Evolutionary conservation across 2,797 vertebrate genomes (phyloP).

Genomic region (Meda fulgida): DNA sequence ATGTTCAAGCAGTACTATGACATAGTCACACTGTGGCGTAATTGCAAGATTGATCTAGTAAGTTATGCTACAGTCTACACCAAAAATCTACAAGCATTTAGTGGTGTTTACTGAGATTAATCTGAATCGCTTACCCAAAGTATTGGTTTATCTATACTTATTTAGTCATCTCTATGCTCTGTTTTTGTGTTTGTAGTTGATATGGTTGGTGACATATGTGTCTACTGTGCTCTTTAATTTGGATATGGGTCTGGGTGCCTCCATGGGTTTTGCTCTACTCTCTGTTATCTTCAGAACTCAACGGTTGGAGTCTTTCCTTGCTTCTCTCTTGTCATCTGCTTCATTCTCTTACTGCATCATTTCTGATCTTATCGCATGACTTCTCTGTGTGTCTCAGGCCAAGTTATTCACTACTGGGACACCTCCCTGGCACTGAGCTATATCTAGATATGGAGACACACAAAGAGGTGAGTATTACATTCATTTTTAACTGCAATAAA

Average conservation of each 20-base stretch:
- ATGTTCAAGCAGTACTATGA: conserved; percentile 92
- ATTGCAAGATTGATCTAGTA: conserved; percentile 90
- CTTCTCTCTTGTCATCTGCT: conserved; percentile 2
- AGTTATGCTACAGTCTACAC: conserved; percentile 55
- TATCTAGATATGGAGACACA: conserved; percentile 80
- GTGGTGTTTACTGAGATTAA: not conserved
- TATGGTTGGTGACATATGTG: conserved; percentile 92
- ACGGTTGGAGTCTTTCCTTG: conserved; percentile 79
- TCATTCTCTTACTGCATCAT: not conserved
- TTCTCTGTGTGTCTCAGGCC: conserved; percentile 67
- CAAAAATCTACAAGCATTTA: not conserved
- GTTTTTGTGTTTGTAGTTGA: conserved; percentile 73
- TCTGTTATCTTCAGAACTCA: conserved; percentile 93
- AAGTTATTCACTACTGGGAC: conserved; percentile 79
- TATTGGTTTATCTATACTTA: not conserved
- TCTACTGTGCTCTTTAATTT: conserved; percentile 89
- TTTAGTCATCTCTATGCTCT: not conserved
- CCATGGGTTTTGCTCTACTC: conserved; percentile 87
- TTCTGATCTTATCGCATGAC: not conserved
- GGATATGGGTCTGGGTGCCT: conserved; percentile 89
- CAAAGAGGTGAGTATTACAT: conserved; percentile 68
- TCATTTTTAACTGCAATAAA: not conserved
- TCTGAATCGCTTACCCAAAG: not conserved
- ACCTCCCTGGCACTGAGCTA: conserved; percentile 80
- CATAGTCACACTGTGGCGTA: conserved; percentile 84